Percentiles rank a stretch among this genome's conserved stretches.
These are phyloP conservation scores for Sebastes schlegelii DNA, from an alignment of 2,113 vertebrate genomes.

Conservation along the genomic window DNA sequence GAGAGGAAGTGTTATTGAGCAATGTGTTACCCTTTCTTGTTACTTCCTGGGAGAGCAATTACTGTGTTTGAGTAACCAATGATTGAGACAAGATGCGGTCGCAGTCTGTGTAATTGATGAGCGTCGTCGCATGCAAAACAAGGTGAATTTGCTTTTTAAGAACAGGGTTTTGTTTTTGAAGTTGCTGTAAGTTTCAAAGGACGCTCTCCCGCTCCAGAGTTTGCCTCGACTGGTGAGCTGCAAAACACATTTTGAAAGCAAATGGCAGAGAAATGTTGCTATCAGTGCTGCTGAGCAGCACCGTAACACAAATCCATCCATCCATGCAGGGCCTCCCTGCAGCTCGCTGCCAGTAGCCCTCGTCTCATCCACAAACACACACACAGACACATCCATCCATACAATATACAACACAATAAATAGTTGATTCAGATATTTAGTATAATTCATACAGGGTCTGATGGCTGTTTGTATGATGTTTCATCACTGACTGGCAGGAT, in stretches of 20 bases:
- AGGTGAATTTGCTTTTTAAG: constrained; percentile 44
- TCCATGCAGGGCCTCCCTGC: constrained; percentile 51
- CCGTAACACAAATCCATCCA: constrained; percentile 59
- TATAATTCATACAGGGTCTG: constrained; percentile 21
- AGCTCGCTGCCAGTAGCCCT: constrained; percentile 43
- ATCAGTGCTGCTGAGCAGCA: constrained; percentile 53
- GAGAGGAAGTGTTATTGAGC: constrained; percentile 77
- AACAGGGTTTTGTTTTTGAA: constrained; percentile 20
- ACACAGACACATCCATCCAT: not conserved
- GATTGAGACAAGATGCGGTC: constrained; percentile 68
- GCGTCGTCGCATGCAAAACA: constrained; percentile 53
- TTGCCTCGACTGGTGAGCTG: constrained; percentile 32
- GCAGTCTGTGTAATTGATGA: constrained; percentile 67
- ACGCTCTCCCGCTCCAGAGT: constrained; percentile 25
- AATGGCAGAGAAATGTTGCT: constrained; percentile 51
- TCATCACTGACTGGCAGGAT: constrained; percentile 3
- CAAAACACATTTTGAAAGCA: constrained; percentile 59
- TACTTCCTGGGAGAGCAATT: constrained; percentile 78
- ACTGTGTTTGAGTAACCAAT: constrained; percentile 78
- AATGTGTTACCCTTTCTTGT: constrained; percentile 68
- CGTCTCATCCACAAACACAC: constrained; percentile 6
- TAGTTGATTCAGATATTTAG: constrained; percentile 6
- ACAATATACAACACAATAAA: constrained; percentile 10
- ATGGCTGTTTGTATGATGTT: constrained; percentile 11
- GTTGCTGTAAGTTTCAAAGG: constrained; percentile 19